Evolutionary conservation across 2,888 invertebrate genomes (phyloP).

Genomic region (Eupithecia abbreviata): DNA sequence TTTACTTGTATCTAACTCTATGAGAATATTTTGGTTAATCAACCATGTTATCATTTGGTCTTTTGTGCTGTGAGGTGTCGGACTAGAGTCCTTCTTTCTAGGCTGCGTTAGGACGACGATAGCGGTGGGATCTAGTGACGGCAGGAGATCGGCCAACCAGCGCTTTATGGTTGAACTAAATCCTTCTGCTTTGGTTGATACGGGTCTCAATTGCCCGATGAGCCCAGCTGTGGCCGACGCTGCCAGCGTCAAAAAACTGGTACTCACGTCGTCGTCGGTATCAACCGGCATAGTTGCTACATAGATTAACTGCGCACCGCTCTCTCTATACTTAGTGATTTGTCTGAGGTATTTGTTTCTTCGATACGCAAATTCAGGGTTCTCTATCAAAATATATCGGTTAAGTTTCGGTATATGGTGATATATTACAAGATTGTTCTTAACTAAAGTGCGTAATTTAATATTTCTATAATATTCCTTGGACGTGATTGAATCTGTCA

Average conservation of each 20-base stretch:
- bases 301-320: constrained; percentile 25
- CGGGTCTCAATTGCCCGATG: constrained; percentile 1
- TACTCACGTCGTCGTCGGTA: neutral
- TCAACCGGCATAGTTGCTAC: constrained; percentile 24
- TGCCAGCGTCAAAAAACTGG: constrained; percentile 25
- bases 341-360: constrained; percentile 36
- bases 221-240: constrained; percentile 23
- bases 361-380: constrained; percentile 31
- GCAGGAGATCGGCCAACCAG: constrained; percentile 31
- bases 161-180: constrained; percentile 6
- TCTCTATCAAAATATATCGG: constrained; percentile 34
- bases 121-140: constrained; percentile 10
- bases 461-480: constrained; percentile 22
- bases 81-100: constrained; percentile 6
- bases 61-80: constrained; percentile 12
- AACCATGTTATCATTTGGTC: constrained; percentile 29
- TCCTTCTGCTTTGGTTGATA: neutral
- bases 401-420: constrained; percentile 27
- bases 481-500: neutral
- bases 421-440: constrained; percentile 36
- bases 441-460: constrained; percentile 27
- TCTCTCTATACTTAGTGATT: constrained; percentile 23
- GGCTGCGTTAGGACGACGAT: constrained; percentile 29
- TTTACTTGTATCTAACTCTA: constrained; percentile 15
- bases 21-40: constrained; percentile 22